Evolutionary conservation across 2,797 vertebrate species (phyloP), one percentile per base, ranked within the genome.

Genomic region (Picus viridis): DNA sequence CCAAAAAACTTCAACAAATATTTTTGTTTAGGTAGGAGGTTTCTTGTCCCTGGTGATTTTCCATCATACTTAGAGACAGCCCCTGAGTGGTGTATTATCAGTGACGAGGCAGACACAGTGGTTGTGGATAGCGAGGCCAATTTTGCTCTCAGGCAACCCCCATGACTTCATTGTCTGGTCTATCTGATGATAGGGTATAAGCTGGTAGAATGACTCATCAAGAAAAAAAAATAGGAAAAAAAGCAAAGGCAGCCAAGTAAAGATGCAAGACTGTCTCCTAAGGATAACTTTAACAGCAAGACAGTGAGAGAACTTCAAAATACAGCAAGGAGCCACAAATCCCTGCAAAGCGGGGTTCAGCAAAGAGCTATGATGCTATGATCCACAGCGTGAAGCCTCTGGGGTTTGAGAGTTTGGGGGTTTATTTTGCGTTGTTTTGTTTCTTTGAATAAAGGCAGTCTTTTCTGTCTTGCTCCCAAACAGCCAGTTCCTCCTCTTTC

Each of bases 141-240:
- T 90, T 96, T 93, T 94, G 88, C 95, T 95, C 92, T 90, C 92
- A 93, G 95, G 94, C 93, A 96, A 94, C 87, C 89, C 94, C 83
- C 72, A 89, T 96, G 95, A 96, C 92, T 95, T 96, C 95, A 95
- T 91, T 94, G 95, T 96, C 94, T 96, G 89, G 94, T 94, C 92
- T 92, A 92, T 94, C 93, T 96, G 96, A 95, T 96, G 94, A 96
- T 67, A 94, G 93, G 92, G 89, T 96, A 92, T 79, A 96, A 88
- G 89, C 85, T 95, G 92, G 94, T 94, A 62, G 90, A 86, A 94
- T 95, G 95, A 96, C 84, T 96, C 95, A 96, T 94, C 95, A 93
- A 90, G 82, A 73, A 89, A 85, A 87, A 90, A 94, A 90, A 91
- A 82, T 54, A 26, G 86, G 56, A 45, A 90, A 95, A 92, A 92